Conservation (phyloP, 2,888 invertebrate species). For the Eupeodes luniger region DNA sequence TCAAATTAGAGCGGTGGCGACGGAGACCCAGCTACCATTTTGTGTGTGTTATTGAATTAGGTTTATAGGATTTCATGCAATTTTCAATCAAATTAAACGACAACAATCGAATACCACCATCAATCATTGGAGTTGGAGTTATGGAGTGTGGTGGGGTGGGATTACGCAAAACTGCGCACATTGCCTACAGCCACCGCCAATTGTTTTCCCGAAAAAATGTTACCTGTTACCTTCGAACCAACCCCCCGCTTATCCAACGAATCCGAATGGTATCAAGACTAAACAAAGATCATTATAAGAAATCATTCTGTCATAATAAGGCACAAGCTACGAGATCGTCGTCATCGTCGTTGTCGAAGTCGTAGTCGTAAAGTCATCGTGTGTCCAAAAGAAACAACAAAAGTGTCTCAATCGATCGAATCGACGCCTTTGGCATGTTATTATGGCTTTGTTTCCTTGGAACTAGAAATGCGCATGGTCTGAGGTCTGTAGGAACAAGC, state of each 20-base stretch:
- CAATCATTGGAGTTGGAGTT: slow-evolving; percentile 58
- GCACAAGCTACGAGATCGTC: slow-evolving; percentile 18
- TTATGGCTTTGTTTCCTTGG: slow-evolving; percentile 56
- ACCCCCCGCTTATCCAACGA: slow-evolving; percentile 11
- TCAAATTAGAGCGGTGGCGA: slow-evolving; percentile 52
- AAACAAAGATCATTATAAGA: slow-evolving; percentile 71
- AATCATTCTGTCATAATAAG: slow-evolving; percentile 36
- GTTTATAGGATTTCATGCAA: slow-evolving; percentile 72
- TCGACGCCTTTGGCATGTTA: slow-evolving; percentile 68
- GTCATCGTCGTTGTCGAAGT: slow-evolving; percentile 2
- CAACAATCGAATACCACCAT: slow-evolving; percentile 67
- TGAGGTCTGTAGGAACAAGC: not conserved
- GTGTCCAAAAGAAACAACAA: slow-evolving; percentile 76
- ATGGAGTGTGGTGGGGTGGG: slow-evolving; percentile 15
- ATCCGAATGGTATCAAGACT: slow-evolving; percentile 40
- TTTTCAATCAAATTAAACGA: slow-evolving; percentile 74
- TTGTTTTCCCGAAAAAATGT: slow-evolving; percentile 55
- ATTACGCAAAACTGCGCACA: slow-evolving; percentile 74
- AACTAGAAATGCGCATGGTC: slow-evolving; percentile 29
- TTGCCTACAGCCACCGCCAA: slow-evolving; percentile 58
- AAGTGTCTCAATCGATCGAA: slow-evolving; percentile 73
- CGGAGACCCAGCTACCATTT: slow-evolving; percentile 77
- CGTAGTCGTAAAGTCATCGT: not conserved
- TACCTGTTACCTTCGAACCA: slow-evolving; percentile 27
- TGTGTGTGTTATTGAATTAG: slow-evolving; percentile 40